These are phyloP conservation scores for Melanophora roralis DNA, from an alignment of 2,888 invertebrate species.

Conservation along the genomic window DNA sequence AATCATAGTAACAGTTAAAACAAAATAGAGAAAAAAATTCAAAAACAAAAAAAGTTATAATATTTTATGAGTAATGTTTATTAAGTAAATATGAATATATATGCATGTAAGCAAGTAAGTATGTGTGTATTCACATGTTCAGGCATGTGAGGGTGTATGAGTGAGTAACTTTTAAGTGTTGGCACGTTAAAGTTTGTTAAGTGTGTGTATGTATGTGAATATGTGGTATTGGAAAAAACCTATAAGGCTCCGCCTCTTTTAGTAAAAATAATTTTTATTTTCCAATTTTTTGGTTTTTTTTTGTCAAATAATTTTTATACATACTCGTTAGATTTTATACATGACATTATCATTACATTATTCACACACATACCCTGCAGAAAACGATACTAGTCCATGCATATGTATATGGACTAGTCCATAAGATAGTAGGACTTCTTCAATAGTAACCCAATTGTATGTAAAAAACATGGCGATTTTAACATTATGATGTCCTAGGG, in stretches of 20 bases:
- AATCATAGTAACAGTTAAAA: conserved; percentile 35
- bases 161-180: background rate
- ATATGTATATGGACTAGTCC: too few relatives aligned
- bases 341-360: conserved; percentile 42
- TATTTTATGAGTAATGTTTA: conserved; percentile 58
- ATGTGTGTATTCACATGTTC: conserved; percentile 1
- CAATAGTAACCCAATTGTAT: too few relatives aligned
- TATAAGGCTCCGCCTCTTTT: conserved; percentile 65
- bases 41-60: conserved; percentile 19
- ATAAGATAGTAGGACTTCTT: too few relatives aligned
- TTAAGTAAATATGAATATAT: conserved; percentile 60
- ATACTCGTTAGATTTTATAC: conserved; percentile 17
- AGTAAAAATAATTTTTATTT: conserved; percentile 63
- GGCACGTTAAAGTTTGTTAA: conserved; percentile 26
- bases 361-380: conserved; percentile 11
- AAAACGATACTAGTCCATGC: too few relatives aligned
- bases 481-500: too few relatives aligned
- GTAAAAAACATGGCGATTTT: too few relatives aligned
- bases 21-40: conserved; percentile 11
- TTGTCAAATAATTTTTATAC: conserved; percentile 45
- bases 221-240: conserved; percentile 52
- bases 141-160: background rate
- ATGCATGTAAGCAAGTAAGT: background rate
- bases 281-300: conserved; percentile 55
- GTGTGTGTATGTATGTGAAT: conserved; percentile 1